These are phyloP conservation scores for Platyrinchus mystaceus DNA, from an alignment of 2,797 vertebrate genomes.

Conservation along the genomic window DNA sequence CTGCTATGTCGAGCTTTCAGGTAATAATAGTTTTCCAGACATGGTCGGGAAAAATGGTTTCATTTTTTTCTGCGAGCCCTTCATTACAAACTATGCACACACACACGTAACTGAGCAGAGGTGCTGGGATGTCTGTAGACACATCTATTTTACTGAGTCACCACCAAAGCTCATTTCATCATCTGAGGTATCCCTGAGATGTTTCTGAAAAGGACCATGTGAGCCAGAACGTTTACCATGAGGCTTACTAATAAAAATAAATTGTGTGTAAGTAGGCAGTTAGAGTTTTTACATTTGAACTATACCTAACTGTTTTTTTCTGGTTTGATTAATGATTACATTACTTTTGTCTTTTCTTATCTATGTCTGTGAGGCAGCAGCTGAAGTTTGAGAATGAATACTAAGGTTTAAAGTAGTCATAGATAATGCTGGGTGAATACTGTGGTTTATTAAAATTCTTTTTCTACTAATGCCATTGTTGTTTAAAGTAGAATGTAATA, in stretches of 20 bases:
- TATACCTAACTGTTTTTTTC: not conserved
- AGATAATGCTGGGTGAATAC: not conserved
- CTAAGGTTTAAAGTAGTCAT: slow-evolving; percentile 14
- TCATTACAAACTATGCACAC: not conserved
- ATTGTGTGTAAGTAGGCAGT: slow-evolving; percentile 26
- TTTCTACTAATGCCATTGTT: not conserved
- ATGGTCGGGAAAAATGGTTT: not conserved
- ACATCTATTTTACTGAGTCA: not conserved
- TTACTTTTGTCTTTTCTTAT: not conserved
- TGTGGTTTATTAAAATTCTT: not conserved
- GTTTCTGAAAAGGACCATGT: slow-evolving; percentile 47
- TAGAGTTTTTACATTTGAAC: slow-evolving; percentile 12
- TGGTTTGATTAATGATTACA: slow-evolving; percentile 4
- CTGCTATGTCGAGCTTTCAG: not conserved
- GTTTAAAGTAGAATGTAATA: not conserved
- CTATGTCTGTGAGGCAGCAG: not conserved
- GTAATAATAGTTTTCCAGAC: not conserved
- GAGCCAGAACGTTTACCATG: slow-evolving; percentile 33
- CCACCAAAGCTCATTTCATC: not conserved
- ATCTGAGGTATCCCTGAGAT: not conserved
- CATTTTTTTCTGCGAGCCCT: not conserved
- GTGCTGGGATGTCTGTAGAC: not conserved
- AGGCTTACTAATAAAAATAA: slow-evolving; percentile 51
- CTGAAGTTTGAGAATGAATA: slow-evolving; percentile 14
- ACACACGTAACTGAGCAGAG: fast-evolving